A percentile compares a stretch with the other conserved stretches of the same genome.
Evolutionary conservation across 2,797 vertebrate genomes (phyloP).

Genomic region (Acrossocheilus wenchowensis): DNA sequence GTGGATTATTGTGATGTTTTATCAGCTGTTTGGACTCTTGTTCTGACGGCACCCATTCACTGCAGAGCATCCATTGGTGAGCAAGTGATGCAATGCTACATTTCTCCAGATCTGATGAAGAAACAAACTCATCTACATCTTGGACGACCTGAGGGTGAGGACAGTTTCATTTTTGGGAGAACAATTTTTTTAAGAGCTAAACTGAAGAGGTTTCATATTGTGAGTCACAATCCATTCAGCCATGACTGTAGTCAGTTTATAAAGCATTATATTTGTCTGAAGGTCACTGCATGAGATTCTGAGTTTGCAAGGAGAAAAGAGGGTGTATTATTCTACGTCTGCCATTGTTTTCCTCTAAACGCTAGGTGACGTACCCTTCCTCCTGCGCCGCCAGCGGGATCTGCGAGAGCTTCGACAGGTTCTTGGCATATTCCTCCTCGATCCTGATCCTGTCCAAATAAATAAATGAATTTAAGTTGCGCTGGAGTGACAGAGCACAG

Average conservation of each 20-base stretch:
- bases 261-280: not conserved
- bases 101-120: not conserved
- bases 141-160: not conserved
- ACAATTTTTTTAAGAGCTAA: not conserved
- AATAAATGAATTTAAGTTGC: not conserved
- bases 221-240: not conserved
- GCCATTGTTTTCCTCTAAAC: not conserved
- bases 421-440: constrained; percentile 98
- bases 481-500: not conserved
- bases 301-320: not conserved
- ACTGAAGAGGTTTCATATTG: not conserved
- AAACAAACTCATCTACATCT: not conserved
- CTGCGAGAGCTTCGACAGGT: constrained; percentile 95
- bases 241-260: not conserved
- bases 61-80: not conserved
- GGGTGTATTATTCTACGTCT: not conserved
- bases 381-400: constrained; percentile 92
- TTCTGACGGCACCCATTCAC: not conserved
- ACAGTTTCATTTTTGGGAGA: not conserved
- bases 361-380: constrained; percentile 88
- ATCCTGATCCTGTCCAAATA: constrained; percentile 90
- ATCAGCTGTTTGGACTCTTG: not conserved
- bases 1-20: not conserved
- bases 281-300: not conserved
- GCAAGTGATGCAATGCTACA: not conserved